Conservation (phyloP, 2,888 invertebrate genomes). For the Xylophagus ater region DNA sequence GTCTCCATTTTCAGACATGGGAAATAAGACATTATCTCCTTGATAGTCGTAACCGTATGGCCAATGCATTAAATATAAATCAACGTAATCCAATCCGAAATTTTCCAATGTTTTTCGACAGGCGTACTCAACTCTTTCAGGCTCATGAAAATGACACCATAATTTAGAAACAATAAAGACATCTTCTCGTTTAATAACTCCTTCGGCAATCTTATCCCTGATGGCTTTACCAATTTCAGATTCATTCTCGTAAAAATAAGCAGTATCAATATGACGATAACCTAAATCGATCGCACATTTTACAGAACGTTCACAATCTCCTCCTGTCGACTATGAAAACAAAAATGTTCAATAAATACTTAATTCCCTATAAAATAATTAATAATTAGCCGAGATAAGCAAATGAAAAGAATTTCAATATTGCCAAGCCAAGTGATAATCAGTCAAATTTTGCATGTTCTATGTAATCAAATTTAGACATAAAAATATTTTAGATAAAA, state of each 20-base stretch:
- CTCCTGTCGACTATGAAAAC: no score
- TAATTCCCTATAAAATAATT: no score
- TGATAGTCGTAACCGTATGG: conserved; percentile 34
- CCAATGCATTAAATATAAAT: conserved; percentile 37
- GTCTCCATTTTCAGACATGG: conserved; percentile 49
- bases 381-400: no score
- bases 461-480: no score
- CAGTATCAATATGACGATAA: conserved; percentile 46
- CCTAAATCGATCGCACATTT: conserved; percentile 42
- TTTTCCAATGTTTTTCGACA: conserved; percentile 51
- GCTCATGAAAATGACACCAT: conserved; percentile 81
- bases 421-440: no score
- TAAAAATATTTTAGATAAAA: conserved; percentile 8
- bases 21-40: conserved; percentile 48
- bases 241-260: conserved; percentile 42
- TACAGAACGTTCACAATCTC: no score
- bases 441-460: no score
- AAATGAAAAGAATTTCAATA: no score
- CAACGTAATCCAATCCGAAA: conserved; percentile 24
- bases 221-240: conserved; percentile 39
- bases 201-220: conserved; percentile 36
- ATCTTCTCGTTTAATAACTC: conserved; percentile 38
- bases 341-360: no score
- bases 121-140: conserved; percentile 60
- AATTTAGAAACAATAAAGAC: conserved; percentile 35